Percentiles rank a stretch among this genome's conserved stretches.
Evolutionary conservation across 2,113 vertebrate genomes (phyloP).

Genomic region (Boleophthalmus pectinirostris): DNA sequence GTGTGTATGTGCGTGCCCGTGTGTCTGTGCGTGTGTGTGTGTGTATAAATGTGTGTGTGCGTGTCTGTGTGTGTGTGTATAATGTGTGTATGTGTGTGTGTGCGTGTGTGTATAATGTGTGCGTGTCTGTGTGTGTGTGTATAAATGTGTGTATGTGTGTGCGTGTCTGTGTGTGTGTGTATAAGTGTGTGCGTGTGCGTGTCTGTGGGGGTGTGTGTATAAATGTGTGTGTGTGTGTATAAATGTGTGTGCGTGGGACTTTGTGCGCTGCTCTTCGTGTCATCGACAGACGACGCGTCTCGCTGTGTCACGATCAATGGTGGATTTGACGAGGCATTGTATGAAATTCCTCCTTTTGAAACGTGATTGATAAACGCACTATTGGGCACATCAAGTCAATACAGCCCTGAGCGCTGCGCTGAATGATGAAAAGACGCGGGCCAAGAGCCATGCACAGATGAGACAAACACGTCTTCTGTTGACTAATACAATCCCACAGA

Average conservation of each 20-base stretch:
- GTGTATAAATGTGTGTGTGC: no score
- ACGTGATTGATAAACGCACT: constrained; percentile 54
- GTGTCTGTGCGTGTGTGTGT: no score
- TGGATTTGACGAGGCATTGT: constrained; percentile 47
- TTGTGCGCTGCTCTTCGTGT: constrained; percentile 38
- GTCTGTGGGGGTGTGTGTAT: no score
- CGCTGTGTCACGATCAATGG: constrained; percentile 48
- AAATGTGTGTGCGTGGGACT: constrained; percentile 11
- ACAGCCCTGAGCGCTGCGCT: neutral
- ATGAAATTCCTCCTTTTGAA: constrained; percentile 44
- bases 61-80: no score
- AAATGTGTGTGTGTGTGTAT: no score
- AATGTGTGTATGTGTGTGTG: no score
- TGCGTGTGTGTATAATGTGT: no score
- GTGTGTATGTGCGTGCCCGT: no score
- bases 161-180: no score
- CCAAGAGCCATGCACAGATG: constrained; percentile 24
- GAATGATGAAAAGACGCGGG: constrained; percentile 19
- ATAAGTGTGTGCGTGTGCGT: no score
- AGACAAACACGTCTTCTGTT: constrained; percentile 24
- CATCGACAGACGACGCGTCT: constrained; percentile 48
- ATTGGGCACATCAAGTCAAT: constrained; percentile 29
- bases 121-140: no score
- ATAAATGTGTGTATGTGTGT: neutral
- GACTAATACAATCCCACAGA: constrained; percentile 44